Evolutionary conservation across 2,113 vertebrate genomes (phyloP).

Genomic region (Caracal caracal): DNA sequence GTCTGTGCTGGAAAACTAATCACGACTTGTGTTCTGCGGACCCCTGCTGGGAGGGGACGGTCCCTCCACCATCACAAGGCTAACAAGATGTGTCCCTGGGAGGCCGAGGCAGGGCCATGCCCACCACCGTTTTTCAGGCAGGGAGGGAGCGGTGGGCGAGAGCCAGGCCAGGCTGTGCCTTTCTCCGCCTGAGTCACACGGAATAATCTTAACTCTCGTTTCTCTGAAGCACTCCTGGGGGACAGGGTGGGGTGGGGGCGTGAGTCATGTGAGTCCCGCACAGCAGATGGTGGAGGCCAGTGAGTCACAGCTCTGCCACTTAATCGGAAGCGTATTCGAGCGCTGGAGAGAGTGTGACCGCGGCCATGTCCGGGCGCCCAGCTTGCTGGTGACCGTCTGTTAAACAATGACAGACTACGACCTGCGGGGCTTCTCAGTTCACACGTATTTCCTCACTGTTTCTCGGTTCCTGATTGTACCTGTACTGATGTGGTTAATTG

Average conservation of each 20-base stretch:
- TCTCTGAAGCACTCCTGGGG: neutral
- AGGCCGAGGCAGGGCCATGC: neutral
- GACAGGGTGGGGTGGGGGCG: neutral
- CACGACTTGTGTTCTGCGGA: neutral
- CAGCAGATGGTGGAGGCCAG: neutral
- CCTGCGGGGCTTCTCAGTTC: neutral
- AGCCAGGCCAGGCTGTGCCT: neutral
- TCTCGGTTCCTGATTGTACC: neutral
- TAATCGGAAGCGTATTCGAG: neutral
- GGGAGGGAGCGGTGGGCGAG: neutral
- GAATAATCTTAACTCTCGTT: neutral
- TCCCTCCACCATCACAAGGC: neutral
- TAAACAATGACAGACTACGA: neutral
- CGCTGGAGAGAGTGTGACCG: neutral
- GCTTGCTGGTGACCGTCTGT: neutral
- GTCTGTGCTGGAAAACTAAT: neutral
- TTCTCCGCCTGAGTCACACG: slow-evolving; percentile 25
- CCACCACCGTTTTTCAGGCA: neutral
- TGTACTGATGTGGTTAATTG: neutral
- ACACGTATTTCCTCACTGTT: neutral
- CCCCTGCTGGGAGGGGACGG: neutral
- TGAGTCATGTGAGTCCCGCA: slow-evolving; percentile 1
- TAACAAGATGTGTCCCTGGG: neutral
- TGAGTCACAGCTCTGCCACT: slow-evolving; percentile 1
- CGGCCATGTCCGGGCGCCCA: neutral